These are phyloP conservation scores for Coracopsis vasa DNA, from an alignment of 2,113 vertebrate genomes.

Conservation along the genomic window DNA sequence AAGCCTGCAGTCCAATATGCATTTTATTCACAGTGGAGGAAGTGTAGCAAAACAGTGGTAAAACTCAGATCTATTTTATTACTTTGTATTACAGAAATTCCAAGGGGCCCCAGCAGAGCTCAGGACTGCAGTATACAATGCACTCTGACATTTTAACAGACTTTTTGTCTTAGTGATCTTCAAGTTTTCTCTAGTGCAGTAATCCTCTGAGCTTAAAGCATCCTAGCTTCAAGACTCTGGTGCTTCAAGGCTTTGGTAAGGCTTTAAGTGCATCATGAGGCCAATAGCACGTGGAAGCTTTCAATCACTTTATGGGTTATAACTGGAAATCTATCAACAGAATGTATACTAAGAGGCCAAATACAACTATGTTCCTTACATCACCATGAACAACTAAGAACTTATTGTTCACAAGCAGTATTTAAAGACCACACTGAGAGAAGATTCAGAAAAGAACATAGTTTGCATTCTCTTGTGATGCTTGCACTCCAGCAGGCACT, in stretches of 20 bases:
- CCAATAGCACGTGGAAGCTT: neutral
- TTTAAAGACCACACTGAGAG: neutral
- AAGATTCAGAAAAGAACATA: neutral
- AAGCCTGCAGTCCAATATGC: neutral
- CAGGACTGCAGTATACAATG: neutral
- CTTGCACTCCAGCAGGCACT: neutral
- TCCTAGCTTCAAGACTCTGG: neutral
- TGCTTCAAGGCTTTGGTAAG: neutral
- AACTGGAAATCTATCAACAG: neutral
- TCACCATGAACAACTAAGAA: neutral
- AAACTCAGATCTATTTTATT: slow-evolving; percentile 11
- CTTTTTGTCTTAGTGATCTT: slow-evolving; percentile 1
- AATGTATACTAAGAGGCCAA: neutral
- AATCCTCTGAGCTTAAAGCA: neutral
- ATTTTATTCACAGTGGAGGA: slow-evolving; percentile 4
- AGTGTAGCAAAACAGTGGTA: neutral
- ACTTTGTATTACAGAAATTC: neutral
- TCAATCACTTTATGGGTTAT: neutral
- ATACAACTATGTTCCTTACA: neutral
- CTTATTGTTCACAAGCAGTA: neutral
- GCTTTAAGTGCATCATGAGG: neutral
- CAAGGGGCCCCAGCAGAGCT: slow-evolving; percentile 9
- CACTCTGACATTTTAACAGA: slow-evolving; percentile 26
- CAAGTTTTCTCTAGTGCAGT: neutral
- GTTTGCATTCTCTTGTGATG: neutral